Evolutionary conservation across 2,888 invertebrate genomes (phyloP).

Genomic region (Proisotoma minuta): DNA sequence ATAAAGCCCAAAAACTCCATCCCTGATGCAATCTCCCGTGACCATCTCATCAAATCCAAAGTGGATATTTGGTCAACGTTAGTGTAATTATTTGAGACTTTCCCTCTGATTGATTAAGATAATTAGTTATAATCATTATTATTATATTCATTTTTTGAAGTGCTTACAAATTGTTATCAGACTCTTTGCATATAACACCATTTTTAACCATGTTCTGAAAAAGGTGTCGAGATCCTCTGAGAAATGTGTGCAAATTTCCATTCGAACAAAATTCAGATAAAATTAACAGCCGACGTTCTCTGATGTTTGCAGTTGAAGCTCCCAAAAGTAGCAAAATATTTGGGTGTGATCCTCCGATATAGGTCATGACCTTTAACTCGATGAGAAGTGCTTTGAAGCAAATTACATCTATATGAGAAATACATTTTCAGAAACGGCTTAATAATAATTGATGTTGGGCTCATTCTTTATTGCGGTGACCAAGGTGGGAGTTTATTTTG

Average conservation of each 20-base stretch:
- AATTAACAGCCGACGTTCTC: background rate
- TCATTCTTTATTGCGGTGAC: no score
- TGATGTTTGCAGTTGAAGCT: background rate
- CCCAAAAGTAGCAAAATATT: conserved; percentile 1
- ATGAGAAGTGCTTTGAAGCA: conserved; percentile 5
- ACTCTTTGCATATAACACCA: background rate
- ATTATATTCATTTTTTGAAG: no score
- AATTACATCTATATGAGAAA: no score
- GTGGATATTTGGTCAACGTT: background rate
- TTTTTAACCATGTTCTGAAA: background rate
- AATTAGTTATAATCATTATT: no score
- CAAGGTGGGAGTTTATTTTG: no score
- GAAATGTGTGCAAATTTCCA: background rate
- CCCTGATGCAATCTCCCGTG: background rate
- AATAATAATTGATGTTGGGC: no score
- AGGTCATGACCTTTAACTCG: conserved; percentile 2
- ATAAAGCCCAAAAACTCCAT: conserved; percentile 1
- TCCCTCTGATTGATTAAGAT: no score
- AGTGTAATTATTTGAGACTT: no score
- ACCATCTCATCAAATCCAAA: background rate
- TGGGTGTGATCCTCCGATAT: background rate
- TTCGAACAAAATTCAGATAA: background rate
- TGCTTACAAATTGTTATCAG: background rate
- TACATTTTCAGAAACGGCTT: no score
- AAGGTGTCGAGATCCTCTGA: background rate